Evolutionary conservation across 2,797 vertebrate genomes (phyloP).

Genomic region (Semotilus atromaculatus): DNA sequence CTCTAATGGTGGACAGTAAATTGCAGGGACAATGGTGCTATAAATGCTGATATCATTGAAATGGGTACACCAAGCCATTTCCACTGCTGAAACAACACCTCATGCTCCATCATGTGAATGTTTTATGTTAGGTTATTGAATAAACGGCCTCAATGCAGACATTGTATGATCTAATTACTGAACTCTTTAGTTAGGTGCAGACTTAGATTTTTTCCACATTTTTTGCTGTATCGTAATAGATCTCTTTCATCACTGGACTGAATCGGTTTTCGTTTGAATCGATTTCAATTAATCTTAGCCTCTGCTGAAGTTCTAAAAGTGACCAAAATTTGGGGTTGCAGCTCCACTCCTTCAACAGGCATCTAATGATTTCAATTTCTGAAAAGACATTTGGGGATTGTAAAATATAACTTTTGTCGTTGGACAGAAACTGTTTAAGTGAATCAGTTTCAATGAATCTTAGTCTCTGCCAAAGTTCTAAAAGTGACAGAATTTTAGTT

Average conservation of each 20-base stretch:
- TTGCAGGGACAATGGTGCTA: slow-evolving; percentile 15
- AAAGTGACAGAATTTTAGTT: neutral
- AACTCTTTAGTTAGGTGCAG: neutral
- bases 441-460: neutral
- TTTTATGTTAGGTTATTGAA: slow-evolving; percentile 32
- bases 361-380: neutral
- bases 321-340: neutral
- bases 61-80: slow-evolving; percentile 26
- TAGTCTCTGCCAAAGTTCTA: neutral
- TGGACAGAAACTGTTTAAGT: neutral
- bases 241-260: neutral
- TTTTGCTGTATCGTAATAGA: neutral
- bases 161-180: slow-evolving; percentile 3
- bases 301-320: neutral
- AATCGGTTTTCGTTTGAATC: neutral
- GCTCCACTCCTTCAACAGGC: neutral
- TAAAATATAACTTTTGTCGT: neutral
- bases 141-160: slow-evolving; percentile 20
- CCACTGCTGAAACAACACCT: slow-evolving; percentile 4
- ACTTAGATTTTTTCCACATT: neutral
- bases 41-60: slow-evolving; percentile 34
- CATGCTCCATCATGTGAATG: slow-evolving; percentile 40
- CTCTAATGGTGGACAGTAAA: neutral
- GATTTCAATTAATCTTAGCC: neutral
- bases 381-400: neutral